A percentile compares a stretch with the other conserved stretches of the same genome.
phyloP scores from a whole-genome alignment of 92 coral and sea anemone genomes.

The Actinernus sp. region DNA sequence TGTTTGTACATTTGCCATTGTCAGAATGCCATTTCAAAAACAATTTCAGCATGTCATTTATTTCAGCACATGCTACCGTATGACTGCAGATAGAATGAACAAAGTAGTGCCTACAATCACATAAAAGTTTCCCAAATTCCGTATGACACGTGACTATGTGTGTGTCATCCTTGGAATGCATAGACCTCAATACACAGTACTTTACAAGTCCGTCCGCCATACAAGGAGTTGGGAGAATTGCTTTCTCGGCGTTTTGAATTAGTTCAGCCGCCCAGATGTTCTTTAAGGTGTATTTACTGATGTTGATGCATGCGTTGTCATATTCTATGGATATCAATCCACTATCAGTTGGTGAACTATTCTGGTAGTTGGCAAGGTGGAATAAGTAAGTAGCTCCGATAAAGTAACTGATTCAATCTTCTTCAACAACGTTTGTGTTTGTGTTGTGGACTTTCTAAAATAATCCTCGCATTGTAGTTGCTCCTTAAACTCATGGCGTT shows the following conservation, averaged over 20 bases:
- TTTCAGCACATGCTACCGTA: constrained; percentile 16
- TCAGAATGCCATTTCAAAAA: constrained; percentile 36
- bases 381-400: constrained; percentile 9
- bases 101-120: constrained; percentile 13
- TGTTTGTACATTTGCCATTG: constrained; percentile 21
- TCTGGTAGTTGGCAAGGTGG: constrained; percentile 7
- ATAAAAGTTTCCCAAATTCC: constrained; percentile 19
- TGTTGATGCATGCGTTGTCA: constrained; percentile 29
- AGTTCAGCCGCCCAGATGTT: constrained; percentile 55
- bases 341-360: constrained; percentile 23
- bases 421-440: constrained; percentile 24
- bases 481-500: constrained; percentile 20
- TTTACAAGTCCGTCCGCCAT: constrained; percentile 23
- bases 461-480: constrained; percentile 23
- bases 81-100: constrained; percentile 32
- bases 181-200: constrained; percentile 38
- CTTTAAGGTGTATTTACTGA: constrained; percentile 25
- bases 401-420: constrained; percentile 5
- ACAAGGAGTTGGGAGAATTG: constrained; percentile 37
- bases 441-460: constrained; percentile 27
- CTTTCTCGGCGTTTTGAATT: constrained; percentile 16
- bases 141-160: constrained; percentile 26
- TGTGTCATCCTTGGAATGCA: constrained; percentile 14
- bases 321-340: constrained; percentile 14
- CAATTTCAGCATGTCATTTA: constrained; percentile 3